phyloP scores from a whole-genome alignment of 2,888 invertebrate species.

The Caenorhabditis wallacei region DNA sequence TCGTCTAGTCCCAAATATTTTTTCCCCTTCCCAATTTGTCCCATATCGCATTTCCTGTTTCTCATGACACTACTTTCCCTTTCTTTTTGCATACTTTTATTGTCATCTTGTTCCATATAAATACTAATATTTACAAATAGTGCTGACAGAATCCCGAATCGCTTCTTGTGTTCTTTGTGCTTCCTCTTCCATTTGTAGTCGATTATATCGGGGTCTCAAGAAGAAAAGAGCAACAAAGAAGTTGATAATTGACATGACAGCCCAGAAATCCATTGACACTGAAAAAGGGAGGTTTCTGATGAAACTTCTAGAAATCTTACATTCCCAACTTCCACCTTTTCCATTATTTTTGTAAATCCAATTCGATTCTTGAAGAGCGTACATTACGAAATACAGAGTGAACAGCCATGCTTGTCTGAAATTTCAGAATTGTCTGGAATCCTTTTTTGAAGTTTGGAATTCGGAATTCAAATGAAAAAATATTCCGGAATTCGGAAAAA shows the following conservation, averaged over 20 bases:
- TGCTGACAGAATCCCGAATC: slow-evolving; percentile 25
- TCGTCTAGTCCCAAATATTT: slow-evolving; percentile 27
- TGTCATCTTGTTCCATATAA: background rate
- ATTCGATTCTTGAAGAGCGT: slow-evolving; percentile 47
- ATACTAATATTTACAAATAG: slow-evolving; percentile 42
- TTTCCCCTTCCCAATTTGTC: background rate
- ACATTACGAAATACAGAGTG: slow-evolving; percentile 48
- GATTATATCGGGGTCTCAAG: slow-evolving; percentile 48
- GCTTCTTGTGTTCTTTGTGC: slow-evolving; percentile 23
- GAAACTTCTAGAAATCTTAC: background rate
- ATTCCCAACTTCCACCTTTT: slow-evolving; percentile 56
- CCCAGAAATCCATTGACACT: slow-evolving; percentile 60
- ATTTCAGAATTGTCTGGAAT: too few relatives aligned
- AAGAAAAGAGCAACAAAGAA: slow-evolving; percentile 43
- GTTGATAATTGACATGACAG: slow-evolving; percentile 30
- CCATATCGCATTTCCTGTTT: slow-evolving; percentile 44
- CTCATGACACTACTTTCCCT: slow-evolving; percentile 16
- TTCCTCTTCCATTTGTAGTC: slow-evolving; percentile 53
- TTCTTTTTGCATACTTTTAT: slow-evolving; percentile 11
- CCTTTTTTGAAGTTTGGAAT: too few relatives aligned
- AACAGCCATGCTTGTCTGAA: slow-evolving; percentile 56
- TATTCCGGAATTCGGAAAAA: too few relatives aligned
- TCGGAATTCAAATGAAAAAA: too few relatives aligned
- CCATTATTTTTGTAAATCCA: slow-evolving; percentile 41
- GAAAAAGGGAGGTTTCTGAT: slow-evolving; percentile 4